Percentiles rank a stretch among this genome's conserved stretches.
Conservation (phyloP, 2,113 vertebrate genomes). For the Nerophis lumbriciformis region DNA sequence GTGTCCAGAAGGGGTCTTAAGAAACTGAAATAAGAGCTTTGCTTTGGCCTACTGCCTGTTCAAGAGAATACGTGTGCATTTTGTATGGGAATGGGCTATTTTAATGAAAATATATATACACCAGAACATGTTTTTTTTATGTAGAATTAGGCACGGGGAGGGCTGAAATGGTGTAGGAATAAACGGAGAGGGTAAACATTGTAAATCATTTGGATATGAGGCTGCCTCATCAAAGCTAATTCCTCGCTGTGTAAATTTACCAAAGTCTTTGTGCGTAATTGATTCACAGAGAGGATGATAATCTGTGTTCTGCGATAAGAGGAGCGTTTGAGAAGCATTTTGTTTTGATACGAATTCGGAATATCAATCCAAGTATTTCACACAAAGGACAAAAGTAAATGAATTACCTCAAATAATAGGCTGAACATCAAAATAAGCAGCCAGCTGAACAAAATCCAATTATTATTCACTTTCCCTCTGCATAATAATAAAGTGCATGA, state of each 20-base stretch:
- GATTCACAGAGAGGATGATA: conserved; percentile 49
- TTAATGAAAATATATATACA: conserved; percentile 55
- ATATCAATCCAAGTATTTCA: conserved; percentile 41
- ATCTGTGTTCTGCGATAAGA: conserved; percentile 57
- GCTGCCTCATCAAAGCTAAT: conserved; percentile 54
- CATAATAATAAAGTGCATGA: conserved; percentile 34
- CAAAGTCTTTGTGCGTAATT: conserved; percentile 56
- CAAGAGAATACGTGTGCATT: conserved; percentile 59
- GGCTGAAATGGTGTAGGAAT: conserved; percentile 26
- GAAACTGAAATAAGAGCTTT: conserved; percentile 65
- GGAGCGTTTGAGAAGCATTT: conserved; percentile 44
- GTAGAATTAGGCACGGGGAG: conserved; percentile 20
- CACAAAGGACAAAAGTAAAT: conserved; percentile 50
- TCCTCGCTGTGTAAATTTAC: conserved; percentile 56
- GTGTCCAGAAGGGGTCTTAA: conserved; percentile 22
- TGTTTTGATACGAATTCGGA: conserved; percentile 41
- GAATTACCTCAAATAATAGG: conserved; percentile 37
- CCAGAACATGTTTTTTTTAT: conserved; percentile 43
- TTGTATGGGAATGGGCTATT: conserved; percentile 36
- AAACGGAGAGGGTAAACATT: conserved; percentile 53
- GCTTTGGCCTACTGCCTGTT: conserved; percentile 49
- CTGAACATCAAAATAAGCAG: conserved; percentile 41
- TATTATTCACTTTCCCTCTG: conserved; percentile 32
- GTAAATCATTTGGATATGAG: conserved; percentile 52
- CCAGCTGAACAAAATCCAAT: conserved; percentile 41